phyloP scores from a whole-genome alignment of 2,113 vertebrate genomes.

The Ammodytes dubius region DNA sequence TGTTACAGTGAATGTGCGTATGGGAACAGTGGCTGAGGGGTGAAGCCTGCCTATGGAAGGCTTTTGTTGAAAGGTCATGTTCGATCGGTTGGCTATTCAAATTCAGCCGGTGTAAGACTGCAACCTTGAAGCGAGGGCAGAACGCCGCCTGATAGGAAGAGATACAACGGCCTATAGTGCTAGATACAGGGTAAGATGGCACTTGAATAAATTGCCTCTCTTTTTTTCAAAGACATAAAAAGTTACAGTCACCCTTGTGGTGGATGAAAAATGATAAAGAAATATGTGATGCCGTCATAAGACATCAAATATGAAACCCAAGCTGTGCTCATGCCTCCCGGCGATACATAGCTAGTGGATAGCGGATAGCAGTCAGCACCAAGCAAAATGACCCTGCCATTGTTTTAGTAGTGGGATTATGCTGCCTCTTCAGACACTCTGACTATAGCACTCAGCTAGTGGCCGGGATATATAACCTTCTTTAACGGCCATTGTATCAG shows the following conservation, averaged over 20 bases:
- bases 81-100: conserved; percentile 58
- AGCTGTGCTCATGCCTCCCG: conserved; percentile 48
- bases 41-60: conserved; percentile 24
- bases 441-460: conserved; percentile 52
- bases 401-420: conserved; percentile 79
- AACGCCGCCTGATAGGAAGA: conserved; percentile 6
- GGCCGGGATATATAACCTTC: conserved; percentile 1
- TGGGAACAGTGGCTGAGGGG: conserved; percentile 14
- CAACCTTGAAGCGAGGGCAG: conserved; percentile 61
- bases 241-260: conserved; percentile 28
- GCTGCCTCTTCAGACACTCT: conserved; percentile 60
- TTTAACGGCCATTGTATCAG: too few species aligned
- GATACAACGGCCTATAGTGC: conserved; percentile 6
- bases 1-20: conserved; percentile 10
- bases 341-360: conserved; percentile 37
- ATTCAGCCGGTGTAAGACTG: conserved; percentile 52
- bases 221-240: conserved; percentile 47
- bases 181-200: conserved; percentile 24
- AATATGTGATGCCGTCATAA: conserved; percentile 40
- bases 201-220: conserved; percentile 44
- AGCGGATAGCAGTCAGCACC: conserved; percentile 44
- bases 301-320: conserved; percentile 56
- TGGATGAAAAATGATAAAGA: conserved; percentile 26
- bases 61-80: conserved; percentile 59
- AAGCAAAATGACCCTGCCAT: conserved; percentile 41